Evolutionary conservation across 2,888 invertebrate genomes (phyloP).

Genomic region (Pseudoips prasinana): DNA sequence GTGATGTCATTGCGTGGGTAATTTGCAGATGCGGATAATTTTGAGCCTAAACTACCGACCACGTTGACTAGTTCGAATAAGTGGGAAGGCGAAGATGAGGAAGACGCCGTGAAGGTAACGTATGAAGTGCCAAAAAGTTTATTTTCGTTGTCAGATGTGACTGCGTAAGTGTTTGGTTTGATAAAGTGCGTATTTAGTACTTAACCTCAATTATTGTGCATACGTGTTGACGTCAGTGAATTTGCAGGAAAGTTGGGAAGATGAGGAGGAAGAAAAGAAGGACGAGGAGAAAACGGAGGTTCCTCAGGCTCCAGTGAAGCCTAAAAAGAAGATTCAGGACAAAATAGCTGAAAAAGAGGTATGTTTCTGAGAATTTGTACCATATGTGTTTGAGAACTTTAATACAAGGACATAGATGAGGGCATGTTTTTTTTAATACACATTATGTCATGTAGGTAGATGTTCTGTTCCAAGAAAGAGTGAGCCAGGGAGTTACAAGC

Average conservation of each 20-base stretch:
- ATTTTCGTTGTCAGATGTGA: conserved; percentile 20
- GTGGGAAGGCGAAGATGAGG: conserved; percentile 95
- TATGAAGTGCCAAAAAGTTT: conserved; percentile 55
- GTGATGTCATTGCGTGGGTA: conserved; percentile 47
- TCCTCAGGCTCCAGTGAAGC: conserved; percentile 83
- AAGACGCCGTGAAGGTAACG: conserved; percentile 91
- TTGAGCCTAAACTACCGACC: conserved; percentile 85
- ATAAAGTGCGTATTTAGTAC: conserved; percentile 32
- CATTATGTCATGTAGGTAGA: too few relatives aligned
- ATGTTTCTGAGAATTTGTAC: conserved; percentile 33
- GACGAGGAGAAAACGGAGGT: conserved; percentile 85
- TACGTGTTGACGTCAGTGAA: conserved; percentile 71
- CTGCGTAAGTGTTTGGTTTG: conserved; percentile 16
- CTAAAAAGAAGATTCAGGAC: conserved; percentile 88
- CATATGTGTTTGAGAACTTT: conserved; percentile 25
- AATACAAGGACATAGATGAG: conserved; percentile 17
- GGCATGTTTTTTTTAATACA: conserved; percentile 7
- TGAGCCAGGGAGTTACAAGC: too few relatives aligned
- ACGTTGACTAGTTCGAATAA: conserved; percentile 84
- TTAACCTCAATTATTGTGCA: conserved; percentile 71
- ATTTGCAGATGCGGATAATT: conserved; percentile 87
- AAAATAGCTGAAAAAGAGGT: conserved; percentile 96
- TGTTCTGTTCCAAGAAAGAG: too few relatives aligned
- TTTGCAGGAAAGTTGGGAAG: conserved; percentile 96
- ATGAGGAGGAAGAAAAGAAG: conserved; percentile 92